phyloP scores from a whole-genome alignment of 2,113 vertebrate species.

The Microtus richardsoni region DNA sequence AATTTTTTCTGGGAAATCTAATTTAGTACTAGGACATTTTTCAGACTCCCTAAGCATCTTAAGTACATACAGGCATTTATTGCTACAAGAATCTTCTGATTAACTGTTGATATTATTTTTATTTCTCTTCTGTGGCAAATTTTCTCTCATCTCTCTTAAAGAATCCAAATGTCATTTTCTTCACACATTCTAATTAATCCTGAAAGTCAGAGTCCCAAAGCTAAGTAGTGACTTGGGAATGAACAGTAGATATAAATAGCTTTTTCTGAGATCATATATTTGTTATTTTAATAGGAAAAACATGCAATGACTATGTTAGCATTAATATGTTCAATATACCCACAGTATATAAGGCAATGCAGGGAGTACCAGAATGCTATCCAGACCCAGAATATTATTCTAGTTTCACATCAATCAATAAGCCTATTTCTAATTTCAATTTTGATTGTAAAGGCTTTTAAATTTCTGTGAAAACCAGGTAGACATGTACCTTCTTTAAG shows the following conservation, averaged over 20 bases:
- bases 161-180: not conserved
- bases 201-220: not conserved
- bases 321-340: not conserved
- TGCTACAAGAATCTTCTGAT: not conserved
- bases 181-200: not conserved
- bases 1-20: not conserved
- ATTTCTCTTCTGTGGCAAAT: not conserved
- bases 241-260: not conserved
- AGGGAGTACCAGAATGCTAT: not conserved
- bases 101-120: slow-evolving; percentile 37
- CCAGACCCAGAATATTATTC: not conserved
- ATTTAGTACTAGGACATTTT: not conserved
- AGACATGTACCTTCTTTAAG: not conserved
- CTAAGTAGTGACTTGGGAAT: not conserved
- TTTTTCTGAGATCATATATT: not conserved
- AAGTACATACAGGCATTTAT: not conserved
- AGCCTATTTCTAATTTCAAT: not conserved
- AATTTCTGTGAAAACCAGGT: not conserved
- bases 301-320: not conserved
- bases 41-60: not conserved
- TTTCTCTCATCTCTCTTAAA: slow-evolving; percentile 8
- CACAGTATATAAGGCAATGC: not conserved
- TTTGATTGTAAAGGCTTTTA: not conserved
- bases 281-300: not conserved
- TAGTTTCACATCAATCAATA: not conserved